phyloP scores from a whole-genome alignment of 2,888 invertebrate genomes.

The Dynastes hyllus region DNA sequence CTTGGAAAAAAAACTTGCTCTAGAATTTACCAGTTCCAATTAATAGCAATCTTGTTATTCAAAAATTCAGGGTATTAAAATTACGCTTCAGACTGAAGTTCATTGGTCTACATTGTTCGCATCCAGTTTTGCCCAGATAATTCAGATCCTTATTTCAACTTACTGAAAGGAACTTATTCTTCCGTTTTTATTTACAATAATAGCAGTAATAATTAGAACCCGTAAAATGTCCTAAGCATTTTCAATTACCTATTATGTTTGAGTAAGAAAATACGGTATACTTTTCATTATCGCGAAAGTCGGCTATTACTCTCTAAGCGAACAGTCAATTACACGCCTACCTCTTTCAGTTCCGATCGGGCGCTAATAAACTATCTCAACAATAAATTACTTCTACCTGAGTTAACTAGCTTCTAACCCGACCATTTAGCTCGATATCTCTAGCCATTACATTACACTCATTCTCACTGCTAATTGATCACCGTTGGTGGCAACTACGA shows the following conservation, averaged over 20 bases:
- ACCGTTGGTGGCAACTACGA: conserved; percentile 3
- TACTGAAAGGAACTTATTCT: too few relatives aligned
- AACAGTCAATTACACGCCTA: conserved; percentile 1
- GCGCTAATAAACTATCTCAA: conserved; percentile 27
- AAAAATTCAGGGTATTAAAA: too few relatives aligned
- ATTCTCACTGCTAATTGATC: conserved; percentile 25
- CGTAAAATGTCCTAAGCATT: too few relatives aligned
- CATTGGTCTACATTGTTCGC: too few relatives aligned
- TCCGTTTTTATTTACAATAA: too few relatives aligned
- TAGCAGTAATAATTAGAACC: too few relatives aligned
- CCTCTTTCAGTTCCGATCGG: conserved; percentile 1
- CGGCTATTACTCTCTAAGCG: background rate
- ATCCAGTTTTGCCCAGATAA: too few relatives aligned
- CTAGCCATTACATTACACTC: background rate
- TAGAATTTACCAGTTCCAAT: too few relatives aligned
- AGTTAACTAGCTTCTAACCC: conserved; percentile 3
- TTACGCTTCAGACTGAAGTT: too few relatives aligned
- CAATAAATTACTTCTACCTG: conserved; percentile 22
- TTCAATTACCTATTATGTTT: background rate
- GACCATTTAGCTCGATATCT: conserved; percentile 18
- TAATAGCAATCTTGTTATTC: too few relatives aligned
- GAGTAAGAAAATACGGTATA: background rate
- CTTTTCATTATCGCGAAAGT: conserved; percentile 16
- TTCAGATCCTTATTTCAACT: too few relatives aligned
- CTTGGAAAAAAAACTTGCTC: too few relatives aligned